Conservation (phyloP, 2,797 vertebrate species). For the Amblyraja radiata region DNA sequence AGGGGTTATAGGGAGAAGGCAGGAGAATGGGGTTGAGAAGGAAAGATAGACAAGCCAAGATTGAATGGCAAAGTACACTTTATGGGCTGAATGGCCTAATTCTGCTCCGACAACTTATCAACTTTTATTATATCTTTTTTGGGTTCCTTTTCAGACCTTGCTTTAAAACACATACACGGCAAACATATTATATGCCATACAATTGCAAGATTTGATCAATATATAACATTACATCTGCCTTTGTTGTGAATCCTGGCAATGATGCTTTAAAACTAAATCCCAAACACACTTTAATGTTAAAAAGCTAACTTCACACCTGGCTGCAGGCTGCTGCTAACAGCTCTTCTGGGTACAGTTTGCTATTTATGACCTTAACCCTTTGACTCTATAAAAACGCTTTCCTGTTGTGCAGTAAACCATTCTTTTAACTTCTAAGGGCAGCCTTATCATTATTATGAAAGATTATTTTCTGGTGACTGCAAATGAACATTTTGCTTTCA, state of each 20-base stretch:
- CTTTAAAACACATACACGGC: not conserved
- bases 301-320: constrained; percentile 33
- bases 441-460: constrained; percentile 26
- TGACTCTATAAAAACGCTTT: not conserved
- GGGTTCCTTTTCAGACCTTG: not conserved
- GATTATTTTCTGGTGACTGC: not conserved
- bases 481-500: not conserved
- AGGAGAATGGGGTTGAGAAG: no score
- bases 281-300: constrained; percentile 27
- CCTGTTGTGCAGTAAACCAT: constrained; percentile 2
- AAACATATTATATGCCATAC: not conserved
- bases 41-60: no score
- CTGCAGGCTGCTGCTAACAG: constrained; percentile 7
- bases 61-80: no score
- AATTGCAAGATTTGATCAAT: constrained; percentile 14
- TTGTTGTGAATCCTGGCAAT: constrained; percentile 13
- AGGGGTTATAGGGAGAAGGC: no score
- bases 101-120: no score
- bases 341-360: constrained; percentile 16
- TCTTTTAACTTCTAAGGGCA: not conserved
- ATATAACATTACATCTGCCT: not conserved
- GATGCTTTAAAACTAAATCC: not conserved
- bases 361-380: constrained; percentile 31
- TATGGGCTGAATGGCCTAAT: no score
- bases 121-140: not conserved